Evolutionary conservation across 2,113 vertebrate species (phyloP).

Genomic region (Microtus ochrogaster): DNA sequence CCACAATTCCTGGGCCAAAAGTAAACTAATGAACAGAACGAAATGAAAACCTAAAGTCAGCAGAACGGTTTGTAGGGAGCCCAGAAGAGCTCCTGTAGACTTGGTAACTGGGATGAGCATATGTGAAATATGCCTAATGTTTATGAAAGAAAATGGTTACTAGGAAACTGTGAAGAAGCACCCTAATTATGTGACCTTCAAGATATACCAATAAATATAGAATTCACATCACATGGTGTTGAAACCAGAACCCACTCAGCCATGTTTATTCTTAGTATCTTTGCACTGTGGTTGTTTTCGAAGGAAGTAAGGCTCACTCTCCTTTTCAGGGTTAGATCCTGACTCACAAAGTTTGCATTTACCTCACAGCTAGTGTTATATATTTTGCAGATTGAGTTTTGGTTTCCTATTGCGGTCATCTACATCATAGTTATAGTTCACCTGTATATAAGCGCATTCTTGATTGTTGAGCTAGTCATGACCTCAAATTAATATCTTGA

Average conservation of each 20-base stretch:
- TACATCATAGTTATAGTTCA: neutral
- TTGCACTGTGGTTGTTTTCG: constrained; percentile 37
- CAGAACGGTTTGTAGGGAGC: constrained; percentile 41
- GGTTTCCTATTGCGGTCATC: neutral
- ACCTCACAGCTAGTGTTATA: neutral
- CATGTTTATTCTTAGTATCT: constrained; percentile 24
- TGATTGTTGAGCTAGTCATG: neutral
- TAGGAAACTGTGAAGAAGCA: constrained; percentile 56
- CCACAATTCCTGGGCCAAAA: neutral
- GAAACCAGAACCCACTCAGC: constrained; percentile 26
- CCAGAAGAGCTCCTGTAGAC: neutral
- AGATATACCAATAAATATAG: constrained; percentile 46
- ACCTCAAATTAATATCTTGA: neutral
- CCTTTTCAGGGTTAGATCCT: constrained; percentile 8
- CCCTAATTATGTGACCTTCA: constrained; percentile 59
- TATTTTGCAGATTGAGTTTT: neutral
- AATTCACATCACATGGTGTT: constrained; percentile 38
- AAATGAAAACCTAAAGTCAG: constrained; percentile 24
- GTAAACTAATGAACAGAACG: constrained; percentile 1
- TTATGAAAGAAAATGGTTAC: constrained; percentile 69
- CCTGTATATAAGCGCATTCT: neutral
- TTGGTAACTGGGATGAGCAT: constrained; percentile 43
- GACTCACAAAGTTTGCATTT: neutral
- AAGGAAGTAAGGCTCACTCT: neutral
- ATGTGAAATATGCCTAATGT: constrained; percentile 58